These are phyloP conservation scores for Sinocyclocheilus rhinocerous DNA, from an alignment of 2,113 vertebrate genomes.

Conservation along the genomic window DNA sequence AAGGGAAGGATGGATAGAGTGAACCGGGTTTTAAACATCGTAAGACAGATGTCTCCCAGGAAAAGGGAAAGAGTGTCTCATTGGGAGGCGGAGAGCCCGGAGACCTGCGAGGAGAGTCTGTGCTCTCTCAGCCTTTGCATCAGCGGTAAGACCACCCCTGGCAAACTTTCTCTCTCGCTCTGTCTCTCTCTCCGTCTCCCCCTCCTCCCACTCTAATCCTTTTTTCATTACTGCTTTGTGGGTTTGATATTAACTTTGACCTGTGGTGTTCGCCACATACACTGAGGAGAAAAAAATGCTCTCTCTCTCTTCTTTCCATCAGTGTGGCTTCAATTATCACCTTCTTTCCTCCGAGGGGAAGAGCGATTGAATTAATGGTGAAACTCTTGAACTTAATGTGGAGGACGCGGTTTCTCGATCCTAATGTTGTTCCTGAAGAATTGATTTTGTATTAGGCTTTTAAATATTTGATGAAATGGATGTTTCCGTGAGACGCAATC, in stretches of 20 bases:
- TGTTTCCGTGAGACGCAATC: not conserved
- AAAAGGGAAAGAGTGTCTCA: conserved; percentile 73
- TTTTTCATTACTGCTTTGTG: conserved; percentile 27
- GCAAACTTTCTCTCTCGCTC: conserved; percentile 56
- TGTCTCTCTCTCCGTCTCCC: conserved; percentile 15
- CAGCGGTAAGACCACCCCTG: conserved; percentile 70
- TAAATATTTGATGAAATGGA: conserved; percentile 48
- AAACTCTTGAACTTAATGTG: conserved; percentile 19
- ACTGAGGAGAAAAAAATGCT: conserved; percentile 4
- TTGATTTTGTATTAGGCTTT: conserved; percentile 37
- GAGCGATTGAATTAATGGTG: conserved; percentile 36
- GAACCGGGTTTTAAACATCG: conserved; percentile 73
- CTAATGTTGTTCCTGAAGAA: not conserved
- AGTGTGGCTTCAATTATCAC: conserved; percentile 15
- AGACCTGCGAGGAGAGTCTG: conserved; percentile 73
- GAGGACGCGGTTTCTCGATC: not conserved
- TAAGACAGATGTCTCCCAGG: conserved; percentile 76
- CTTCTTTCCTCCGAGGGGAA: conserved; percentile 16
- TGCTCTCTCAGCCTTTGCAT: conserved; percentile 76
- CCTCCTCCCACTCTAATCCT: conserved; percentile 19
- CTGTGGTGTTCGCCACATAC: conserved; percentile 15
- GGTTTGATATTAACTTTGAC: conserved; percentile 41
- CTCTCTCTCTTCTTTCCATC: not conserved
- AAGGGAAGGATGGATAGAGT: conserved; percentile 72
- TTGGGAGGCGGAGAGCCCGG: conserved; percentile 71